Conservation (phyloP, 2,888 invertebrate species). For the Zhengitettix transpicula region DNA sequence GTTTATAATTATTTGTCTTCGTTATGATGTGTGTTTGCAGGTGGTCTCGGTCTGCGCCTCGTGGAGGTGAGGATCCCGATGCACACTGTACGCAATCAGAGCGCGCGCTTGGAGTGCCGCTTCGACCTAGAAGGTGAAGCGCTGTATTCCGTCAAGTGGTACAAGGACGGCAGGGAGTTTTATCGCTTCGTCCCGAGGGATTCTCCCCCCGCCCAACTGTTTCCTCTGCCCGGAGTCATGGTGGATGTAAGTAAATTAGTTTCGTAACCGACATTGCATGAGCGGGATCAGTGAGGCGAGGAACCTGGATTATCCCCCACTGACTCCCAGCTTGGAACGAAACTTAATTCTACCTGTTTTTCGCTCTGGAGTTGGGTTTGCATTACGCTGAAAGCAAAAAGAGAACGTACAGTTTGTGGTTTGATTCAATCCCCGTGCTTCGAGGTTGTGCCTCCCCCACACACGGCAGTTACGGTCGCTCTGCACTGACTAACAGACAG, state of each 20-base stretch:
- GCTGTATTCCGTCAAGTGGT: slow-evolving; percentile 7
- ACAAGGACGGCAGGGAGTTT: slow-evolving; percentile 19
- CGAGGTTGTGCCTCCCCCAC: no score
- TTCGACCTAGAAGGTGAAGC: slow-evolving; percentile 21
- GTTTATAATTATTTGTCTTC: no score
- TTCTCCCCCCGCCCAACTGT: slow-evolving; percentile 20
- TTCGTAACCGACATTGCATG: no score
- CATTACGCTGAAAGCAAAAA: no score
- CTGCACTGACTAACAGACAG: no score
- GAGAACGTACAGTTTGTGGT: no score
- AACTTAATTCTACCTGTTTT: no score
- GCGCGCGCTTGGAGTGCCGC: slow-evolving; percentile 20
- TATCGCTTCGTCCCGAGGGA: slow-evolving; percentile 20
- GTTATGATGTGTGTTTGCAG: slow-evolving; percentile 10
- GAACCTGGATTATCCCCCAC: neutral
- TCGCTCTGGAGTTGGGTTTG: no score
- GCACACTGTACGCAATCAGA: slow-evolving; percentile 19
- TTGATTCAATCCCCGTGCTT: no score
- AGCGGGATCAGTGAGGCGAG: neutral
- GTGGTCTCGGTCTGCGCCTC: slow-evolving; percentile 18
- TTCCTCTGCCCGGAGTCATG: slow-evolving; percentile 19
- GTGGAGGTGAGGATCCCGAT: slow-evolving; percentile 20
- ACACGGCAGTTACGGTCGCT: no score
- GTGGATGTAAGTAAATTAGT: slow-evolving; percentile 18
- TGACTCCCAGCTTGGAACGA: neutral